Percentiles rank a stretch among this genome's conserved stretches.
These are phyloP conservation scores for Suncus etruscus DNA, from an alignment of 2,113 vertebrate genomes.

Conservation along the genomic window DNA sequence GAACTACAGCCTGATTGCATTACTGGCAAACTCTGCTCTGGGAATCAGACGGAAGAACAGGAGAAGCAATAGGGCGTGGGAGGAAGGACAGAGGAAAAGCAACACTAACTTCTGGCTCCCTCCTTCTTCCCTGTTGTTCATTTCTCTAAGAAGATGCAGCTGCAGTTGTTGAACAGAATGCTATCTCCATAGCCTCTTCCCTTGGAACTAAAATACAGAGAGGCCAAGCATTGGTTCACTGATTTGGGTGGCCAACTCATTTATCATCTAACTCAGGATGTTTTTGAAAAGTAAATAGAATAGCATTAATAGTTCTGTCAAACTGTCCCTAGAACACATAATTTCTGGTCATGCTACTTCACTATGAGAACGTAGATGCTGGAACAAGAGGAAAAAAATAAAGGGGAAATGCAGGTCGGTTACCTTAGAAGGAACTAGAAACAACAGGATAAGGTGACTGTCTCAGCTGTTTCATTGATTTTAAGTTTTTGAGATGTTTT, in stretches of 20 bases:
- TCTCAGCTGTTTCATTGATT: neutral
- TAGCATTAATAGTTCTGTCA: neutral
- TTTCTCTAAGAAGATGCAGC: conserved; percentile 13
- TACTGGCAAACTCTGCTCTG: neutral
- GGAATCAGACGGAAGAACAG: neutral
- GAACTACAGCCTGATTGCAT: neutral
- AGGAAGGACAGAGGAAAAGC: neutral
- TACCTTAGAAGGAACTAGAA: neutral
- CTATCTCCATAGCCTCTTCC: neutral
- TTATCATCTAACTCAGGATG: neutral
- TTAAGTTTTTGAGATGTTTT: neutral
- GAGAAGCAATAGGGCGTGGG: neutral
- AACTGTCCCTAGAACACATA: neutral
- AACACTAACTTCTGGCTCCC: neutral
- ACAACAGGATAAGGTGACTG: neutral
- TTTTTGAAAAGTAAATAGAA: conserved; percentile 11
- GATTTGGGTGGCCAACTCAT: neutral
- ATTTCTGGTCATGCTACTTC: neutral
- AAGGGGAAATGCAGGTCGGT: neutral
- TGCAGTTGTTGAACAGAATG: neutral
- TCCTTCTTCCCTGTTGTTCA: neutral
- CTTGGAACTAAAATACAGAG: neutral
- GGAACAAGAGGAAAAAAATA: neutral
- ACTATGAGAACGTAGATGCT: neutral
- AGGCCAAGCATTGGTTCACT: neutral